phyloP scores from a whole-genome alignment of 1,140 invertebrate species.

The Euura lappo region DNA sequence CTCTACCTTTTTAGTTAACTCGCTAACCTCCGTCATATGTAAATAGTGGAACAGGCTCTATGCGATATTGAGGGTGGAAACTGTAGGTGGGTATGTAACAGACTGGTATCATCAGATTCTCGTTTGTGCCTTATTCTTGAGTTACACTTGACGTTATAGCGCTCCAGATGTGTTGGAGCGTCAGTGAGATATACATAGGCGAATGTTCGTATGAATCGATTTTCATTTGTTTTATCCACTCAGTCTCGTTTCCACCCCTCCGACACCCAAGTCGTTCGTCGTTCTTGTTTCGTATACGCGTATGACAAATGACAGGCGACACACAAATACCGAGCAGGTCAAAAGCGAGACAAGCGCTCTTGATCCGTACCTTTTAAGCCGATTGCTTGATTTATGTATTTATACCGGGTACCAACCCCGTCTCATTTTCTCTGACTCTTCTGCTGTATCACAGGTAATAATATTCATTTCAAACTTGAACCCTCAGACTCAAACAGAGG shows the following conservation, averaged over 20 bases:
- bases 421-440: slow-evolving; percentile 18
- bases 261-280: neutral
- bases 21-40: no score
- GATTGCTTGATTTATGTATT: slow-evolving; percentile 56
- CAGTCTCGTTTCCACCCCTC: neutral
- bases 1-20: no score
- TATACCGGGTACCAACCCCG: slow-evolving; percentile 29
- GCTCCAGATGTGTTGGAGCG: no score
- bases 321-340: slow-evolving; percentile 38
- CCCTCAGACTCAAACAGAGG: neutral
- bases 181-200: no score
- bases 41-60: no score
- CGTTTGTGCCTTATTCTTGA: neutral
- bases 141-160: neutral
- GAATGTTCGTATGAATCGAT: neutral
- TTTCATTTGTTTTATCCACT: slow-evolving; percentile 6
- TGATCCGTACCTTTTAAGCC: slow-evolving; percentile 43
- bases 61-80: no score
- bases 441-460: slow-evolving; percentile 16
- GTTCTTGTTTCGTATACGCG: neutral
- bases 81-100: neutral
- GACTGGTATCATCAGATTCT: neutral
- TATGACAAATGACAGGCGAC: slow-evolving; percentile 50
- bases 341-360: slow-evolving; percentile 43
- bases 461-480: slow-evolving; percentile 14